Evolutionary conservation across 2,797 vertebrate genomes (phyloP).

Genomic region (Lindbergichthys nudifrons): DNA sequence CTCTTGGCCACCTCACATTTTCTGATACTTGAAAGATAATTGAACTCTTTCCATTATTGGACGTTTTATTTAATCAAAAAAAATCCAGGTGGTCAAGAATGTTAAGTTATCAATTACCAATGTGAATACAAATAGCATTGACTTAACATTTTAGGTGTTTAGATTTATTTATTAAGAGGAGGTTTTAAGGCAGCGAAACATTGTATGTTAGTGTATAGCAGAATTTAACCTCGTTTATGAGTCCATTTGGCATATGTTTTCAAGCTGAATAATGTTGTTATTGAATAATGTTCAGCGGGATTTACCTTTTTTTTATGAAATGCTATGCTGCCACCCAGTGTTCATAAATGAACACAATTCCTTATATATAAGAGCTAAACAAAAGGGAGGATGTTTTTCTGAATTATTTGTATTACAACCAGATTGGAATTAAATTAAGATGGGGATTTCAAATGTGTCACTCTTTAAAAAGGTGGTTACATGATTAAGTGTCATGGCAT

Average conservation of each 20-base stretch:
- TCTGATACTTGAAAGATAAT: neutral
- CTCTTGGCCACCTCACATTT: neutral
- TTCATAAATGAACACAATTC: constrained; percentile 7
- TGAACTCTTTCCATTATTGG: neutral
- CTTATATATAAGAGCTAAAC: neutral
- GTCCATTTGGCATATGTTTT: neutral
- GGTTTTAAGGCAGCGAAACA: neutral
- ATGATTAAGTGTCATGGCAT: neutral
- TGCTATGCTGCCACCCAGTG: constrained; percentile 73
- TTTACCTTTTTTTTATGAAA: constrained; percentile 26
- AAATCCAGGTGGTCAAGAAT: neutral
- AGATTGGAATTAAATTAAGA: neutral
- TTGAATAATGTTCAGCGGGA: no score
- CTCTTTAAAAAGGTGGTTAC: neutral
- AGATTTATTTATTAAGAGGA: neutral
- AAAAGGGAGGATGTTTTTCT: neutral
- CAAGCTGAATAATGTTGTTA: neutral
- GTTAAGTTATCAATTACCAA: neutral
- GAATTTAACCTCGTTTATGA: neutral
- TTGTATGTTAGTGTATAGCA: neutral
- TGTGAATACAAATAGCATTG: neutral
- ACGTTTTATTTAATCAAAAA: neutral
- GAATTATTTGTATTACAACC: neutral
- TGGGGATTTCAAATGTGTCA: neutral
- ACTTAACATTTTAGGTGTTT: neutral